Evolutionary conservation across 2,113 vertebrate species (phyloP).

Genomic region (Hemichromis elongatus): DNA sequence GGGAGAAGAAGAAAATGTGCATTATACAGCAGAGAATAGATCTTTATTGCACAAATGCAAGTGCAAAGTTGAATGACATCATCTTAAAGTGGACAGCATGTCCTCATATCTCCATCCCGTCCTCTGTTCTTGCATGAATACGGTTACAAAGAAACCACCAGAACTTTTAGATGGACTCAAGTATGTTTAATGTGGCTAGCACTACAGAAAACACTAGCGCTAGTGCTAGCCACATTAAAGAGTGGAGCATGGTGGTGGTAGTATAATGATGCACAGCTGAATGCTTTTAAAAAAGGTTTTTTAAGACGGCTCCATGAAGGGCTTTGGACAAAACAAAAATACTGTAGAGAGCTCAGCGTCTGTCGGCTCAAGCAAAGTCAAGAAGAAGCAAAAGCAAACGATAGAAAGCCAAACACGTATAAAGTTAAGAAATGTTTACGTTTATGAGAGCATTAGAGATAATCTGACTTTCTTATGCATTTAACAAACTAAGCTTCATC

Average conservation of each 20-base stretch:
- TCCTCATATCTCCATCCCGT: fast-evolving
- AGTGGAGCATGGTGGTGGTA: not conserved
- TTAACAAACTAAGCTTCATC: not conserved
- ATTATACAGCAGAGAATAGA: not conserved
- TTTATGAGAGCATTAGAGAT: not conserved
- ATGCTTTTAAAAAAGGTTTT: not conserved
- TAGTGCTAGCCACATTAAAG: too few species aligned
- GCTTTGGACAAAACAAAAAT: not conserved
- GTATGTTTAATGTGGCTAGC: not conserved
- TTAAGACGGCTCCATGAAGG: not conserved
- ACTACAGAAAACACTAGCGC: not conserved
- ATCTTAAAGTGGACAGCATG: not conserved
- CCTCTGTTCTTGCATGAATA: not conserved
- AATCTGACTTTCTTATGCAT: not conserved
- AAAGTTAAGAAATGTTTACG: fast-evolving
- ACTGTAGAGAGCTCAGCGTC: not conserved
- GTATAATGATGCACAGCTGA: not conserved
- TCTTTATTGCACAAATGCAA: not conserved
- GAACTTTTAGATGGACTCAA: too few species aligned
- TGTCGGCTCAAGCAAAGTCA: not conserved
- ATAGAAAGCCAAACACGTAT: not conserved
- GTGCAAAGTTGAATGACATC: too few species aligned
- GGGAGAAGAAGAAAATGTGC: not conserved
- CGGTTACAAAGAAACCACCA: not conserved
- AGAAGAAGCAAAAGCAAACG: not conserved